phyloP scores from a whole-genome alignment of 1,140 invertebrate genomes.

The Bombus polaris region DNA sequence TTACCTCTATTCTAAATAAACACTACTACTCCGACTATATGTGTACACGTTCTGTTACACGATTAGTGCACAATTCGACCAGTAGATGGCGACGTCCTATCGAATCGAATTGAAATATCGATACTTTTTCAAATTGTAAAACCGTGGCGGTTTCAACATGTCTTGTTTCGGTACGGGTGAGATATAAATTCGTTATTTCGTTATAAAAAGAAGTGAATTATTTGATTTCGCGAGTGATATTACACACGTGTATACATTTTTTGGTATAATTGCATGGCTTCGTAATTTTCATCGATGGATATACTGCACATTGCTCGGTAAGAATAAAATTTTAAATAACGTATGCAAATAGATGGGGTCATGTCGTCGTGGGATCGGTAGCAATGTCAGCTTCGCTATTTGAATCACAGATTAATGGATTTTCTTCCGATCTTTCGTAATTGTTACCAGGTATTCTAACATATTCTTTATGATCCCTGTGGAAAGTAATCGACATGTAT shows the following conservation, averaged over 20 bases:
- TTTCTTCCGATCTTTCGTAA: slow-evolving; percentile 57
- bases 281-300: neutral
- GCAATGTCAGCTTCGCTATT: neutral
- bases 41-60: neutral
- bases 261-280: neutral
- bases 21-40: neutral
- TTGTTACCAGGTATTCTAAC: slow-evolving; percentile 72
- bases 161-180: neutral
- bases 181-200: too few species aligned
- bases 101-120: slow-evolving; percentile 34
- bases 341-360: neutral
- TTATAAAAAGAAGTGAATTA: too few species aligned
- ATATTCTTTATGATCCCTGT: slow-evolving; percentile 76
- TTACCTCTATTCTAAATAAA: slow-evolving; percentile 23
- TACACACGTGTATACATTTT: neutral
- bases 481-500: slow-evolving; percentile 63
- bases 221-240: neutral
- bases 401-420: neutral
- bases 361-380: neutral
- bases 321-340: neutral
- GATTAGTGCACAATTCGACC: slow-evolving; percentile 6
- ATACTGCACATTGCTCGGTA: neutral
- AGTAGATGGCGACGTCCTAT: neutral
- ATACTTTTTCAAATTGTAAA: slow-evolving; percentile 4
- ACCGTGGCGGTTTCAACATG: neutral